phyloP scores from a whole-genome alignment of 2,113 vertebrate species.

The Herpetotheres cachinnans region DNA sequence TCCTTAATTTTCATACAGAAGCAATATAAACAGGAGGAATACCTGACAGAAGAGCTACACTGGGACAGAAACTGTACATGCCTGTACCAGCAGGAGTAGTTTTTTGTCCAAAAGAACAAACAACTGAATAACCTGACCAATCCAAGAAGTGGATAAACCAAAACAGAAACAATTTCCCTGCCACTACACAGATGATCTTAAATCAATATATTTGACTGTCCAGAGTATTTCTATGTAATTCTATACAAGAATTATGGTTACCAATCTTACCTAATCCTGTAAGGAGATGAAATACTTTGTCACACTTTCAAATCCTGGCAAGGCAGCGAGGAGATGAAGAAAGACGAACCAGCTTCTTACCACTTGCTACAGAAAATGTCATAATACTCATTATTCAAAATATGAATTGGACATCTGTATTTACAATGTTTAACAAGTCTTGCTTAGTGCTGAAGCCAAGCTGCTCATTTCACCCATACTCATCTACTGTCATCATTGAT shows the following conservation, averaged over 20 bases:
- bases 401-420: conserved; percentile 14
- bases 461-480: conserved; percentile 46
- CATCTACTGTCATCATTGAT: neutral
- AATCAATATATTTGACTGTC: neutral
- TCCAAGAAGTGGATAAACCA: neutral
- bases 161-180: neutral
- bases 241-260: neutral
- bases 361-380: neutral
- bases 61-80: neutral
- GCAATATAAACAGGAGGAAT: neutral
- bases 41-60: neutral
- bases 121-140: neutral
- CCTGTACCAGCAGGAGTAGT: neutral
- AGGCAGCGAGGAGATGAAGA: neutral
- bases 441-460: conserved; percentile 14
- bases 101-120: neutral
- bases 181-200: neutral
- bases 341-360: neutral
- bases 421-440: neutral
- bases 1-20: neutral
- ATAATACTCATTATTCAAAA: neutral
- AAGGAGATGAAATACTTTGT: neutral
- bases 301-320: neutral
- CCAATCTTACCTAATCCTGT: neutral
- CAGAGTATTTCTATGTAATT: neutral